Conservation (phyloP, 2,113 vertebrate genomes). For the Blennius ocellaris region DNA sequence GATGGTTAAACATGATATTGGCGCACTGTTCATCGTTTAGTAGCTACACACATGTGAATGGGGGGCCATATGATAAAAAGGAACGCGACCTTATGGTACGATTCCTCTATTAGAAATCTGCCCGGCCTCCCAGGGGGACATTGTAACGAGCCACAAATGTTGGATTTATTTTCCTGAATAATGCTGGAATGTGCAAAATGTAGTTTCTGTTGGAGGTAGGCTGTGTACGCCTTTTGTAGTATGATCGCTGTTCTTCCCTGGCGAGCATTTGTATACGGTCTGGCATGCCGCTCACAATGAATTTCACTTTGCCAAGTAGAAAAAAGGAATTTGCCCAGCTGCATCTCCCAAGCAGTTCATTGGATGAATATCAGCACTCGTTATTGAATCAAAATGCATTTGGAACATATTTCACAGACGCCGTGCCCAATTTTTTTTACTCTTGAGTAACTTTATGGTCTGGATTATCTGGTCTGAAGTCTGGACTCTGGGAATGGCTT, state of each 20-base stretch:
- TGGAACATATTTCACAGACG: slow-evolving; percentile 53
- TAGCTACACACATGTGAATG: slow-evolving; percentile 15
- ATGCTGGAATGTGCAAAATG: slow-evolving; percentile 46
- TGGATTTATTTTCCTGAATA: slow-evolving; percentile 58
- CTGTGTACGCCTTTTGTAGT: slow-evolving; percentile 42
- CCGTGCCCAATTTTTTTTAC: slow-evolving; percentile 5
- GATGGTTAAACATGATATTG: slow-evolving; percentile 8
- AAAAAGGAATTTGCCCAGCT: slow-evolving; percentile 46
- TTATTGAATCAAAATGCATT: slow-evolving; percentile 60
- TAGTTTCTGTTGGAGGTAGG: slow-evolving; percentile 30
- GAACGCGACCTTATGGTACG: slow-evolving; percentile 10
- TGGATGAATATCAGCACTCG: slow-evolving; percentile 48
- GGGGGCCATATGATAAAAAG: slow-evolving; percentile 18
- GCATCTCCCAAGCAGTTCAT: slow-evolving; percentile 55
- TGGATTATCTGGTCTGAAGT: slow-evolving; percentile 45
- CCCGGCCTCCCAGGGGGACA: slow-evolving; percentile 34
- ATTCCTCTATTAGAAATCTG: slow-evolving; percentile 37
- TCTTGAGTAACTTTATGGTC: slow-evolving; percentile 38
- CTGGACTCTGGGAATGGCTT: slow-evolving; percentile 48
- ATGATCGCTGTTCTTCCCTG: slow-evolving; percentile 38
- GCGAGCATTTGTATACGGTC: slow-evolving; percentile 32
- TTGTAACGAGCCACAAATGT: slow-evolving; percentile 48
- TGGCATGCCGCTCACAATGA: slow-evolving; percentile 42
- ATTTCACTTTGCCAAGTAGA: slow-evolving; percentile 55
- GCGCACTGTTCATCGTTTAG: slow-evolving; percentile 23